Base-by-base conservation (phyloP, 2,797 vertebrate genomes). In the Pseudochirops cupreus region DNA sequence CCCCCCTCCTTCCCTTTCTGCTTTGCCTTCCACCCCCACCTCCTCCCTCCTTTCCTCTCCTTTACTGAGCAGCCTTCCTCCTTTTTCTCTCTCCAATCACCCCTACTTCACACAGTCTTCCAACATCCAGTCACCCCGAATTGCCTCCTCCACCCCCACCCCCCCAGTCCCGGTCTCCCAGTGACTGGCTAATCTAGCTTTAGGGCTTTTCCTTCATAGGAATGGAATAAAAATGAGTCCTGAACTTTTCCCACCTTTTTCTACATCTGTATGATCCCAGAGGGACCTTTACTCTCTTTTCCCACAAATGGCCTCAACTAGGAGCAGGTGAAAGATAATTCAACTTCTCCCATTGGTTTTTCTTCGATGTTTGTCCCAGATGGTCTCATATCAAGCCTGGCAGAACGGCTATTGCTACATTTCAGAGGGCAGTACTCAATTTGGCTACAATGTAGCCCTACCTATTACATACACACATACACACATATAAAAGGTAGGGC, bases 161-260 rank as follows among this genome's bases (percentile, higher is more conserved):
- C 11, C 11, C 2, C 14, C 95, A 4, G 4, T 7, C 52, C 52
- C 53, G 11, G 95, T 97, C 94, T 95, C 2, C 16, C 95, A 96
- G 97, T 91, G 93, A 14, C 50, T 18, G 96, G 74, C 56, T 92
- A 94, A 92, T 90, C 50, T n/a, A 91, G n/a, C 87, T 57, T 90
- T 92, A 59, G 52, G 95, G 93, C 93, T 95, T 94, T 94, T n/a
- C 26, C 96, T 91, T 56, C 94, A 29, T 7, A 90, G 62, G 24
- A 93, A 92, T 95, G 91, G 91, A 62, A 93, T 53, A 95, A 21
- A 59, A 67, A 58, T 39, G 46, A 58, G 67, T 67, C 90, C 92
- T 39, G 94, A 96, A 97, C 95, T 97, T 97, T 92, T 90, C 92
- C 93, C 5, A 29, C 91, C 90, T 4, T 94, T 62, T 94, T 57